Evolutionary conservation across 1,140 invertebrate species (phyloP).

Genomic region (Rhynchophorus ferrugineus): DNA sequence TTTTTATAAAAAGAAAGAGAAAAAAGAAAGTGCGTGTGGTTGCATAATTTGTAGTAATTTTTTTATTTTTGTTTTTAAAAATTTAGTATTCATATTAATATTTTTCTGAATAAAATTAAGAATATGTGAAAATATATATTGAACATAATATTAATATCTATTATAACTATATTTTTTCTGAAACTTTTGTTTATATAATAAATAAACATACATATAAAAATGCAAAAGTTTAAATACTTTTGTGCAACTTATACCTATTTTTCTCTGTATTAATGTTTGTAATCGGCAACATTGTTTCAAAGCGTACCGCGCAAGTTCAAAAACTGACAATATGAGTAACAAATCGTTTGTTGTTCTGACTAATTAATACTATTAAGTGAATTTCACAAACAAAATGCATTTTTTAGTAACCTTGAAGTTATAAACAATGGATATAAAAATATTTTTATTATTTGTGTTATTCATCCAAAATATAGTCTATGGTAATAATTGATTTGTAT

Average conservation of each 20-base stretch:
- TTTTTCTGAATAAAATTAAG: too few species aligned
- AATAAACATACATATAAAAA: too few species aligned
- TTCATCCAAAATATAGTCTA: slow-evolving; percentile 5
- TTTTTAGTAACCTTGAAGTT: not conserved
- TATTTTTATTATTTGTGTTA: not conserved
- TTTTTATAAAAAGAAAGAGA: not conserved
- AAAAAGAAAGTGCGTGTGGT: not conserved
- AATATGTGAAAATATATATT: too few species aligned
- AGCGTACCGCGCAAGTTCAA: not conserved
- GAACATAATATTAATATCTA: too few species aligned
- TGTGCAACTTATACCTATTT: too few species aligned
- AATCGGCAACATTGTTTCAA: too few species aligned
- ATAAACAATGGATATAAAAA: slow-evolving; percentile 4
- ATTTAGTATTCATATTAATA: too few species aligned
- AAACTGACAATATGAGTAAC: not conserved
- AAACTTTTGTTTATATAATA: too few species aligned
- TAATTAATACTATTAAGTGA: not conserved
- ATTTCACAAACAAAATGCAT: not conserved
- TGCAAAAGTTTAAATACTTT: too few species aligned
- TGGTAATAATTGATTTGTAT: slow-evolving; percentile 1
- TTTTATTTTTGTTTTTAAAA: too few species aligned
- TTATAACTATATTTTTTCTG: too few species aligned
- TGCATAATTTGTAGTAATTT: not conserved
- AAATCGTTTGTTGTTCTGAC: not conserved
- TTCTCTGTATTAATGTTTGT: too few species aligned